Evolutionary conservation across 2,797 vertebrate genomes (phyloP), one percentile per base, ranked within the genome.

Genomic region (Astyanax mexicanus): DNA sequence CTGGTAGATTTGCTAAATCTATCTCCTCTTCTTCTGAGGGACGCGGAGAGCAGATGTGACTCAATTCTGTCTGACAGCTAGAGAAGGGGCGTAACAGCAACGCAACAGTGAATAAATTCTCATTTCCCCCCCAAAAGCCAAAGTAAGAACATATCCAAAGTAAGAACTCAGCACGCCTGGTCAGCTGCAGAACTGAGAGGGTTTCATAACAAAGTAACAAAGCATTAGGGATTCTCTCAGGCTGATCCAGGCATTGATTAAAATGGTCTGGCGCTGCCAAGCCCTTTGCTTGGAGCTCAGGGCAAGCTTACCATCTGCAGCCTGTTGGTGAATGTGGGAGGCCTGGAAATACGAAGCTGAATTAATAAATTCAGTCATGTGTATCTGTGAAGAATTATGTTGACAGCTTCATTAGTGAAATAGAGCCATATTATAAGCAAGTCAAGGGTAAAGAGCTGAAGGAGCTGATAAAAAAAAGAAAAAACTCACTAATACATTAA

Each of bases 21-120:
- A 87, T 88, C 82, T 85, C 86, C 64, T 81, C 70, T 82, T 88
- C 89, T 92, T 87, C 79, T 90, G 88, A 88, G 80, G 85, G 87
- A 90, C 84, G 78, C 57, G 72, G 81, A 83, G 84, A 88, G 81
- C 90, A 93, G 90, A 91, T 92, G 91, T 86, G 91, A 85, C 87
- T 92, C 84, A 85, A 87, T 91, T 89, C 83, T 77, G 77, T 85
- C 84, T 88, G 90, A 91, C 87, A 88, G 88, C 85, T 84, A 79
- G 78, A 74, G 84, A 55, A 58, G 69, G 64, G 65, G 68, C 23
- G n/a, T 70, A 78, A 70, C 51, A 29, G 47, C 44, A 64, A 65
- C 42, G 38, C 64, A 60, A 66, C 29, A 74, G 69, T 72, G 45
- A 40, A 76, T 49, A 64, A 54, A 49, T 80, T 80, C 38, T 76